Evolutionary conservation across 2,888 invertebrate species (phyloP).

Genomic region (Spialia ferax): DNA sequence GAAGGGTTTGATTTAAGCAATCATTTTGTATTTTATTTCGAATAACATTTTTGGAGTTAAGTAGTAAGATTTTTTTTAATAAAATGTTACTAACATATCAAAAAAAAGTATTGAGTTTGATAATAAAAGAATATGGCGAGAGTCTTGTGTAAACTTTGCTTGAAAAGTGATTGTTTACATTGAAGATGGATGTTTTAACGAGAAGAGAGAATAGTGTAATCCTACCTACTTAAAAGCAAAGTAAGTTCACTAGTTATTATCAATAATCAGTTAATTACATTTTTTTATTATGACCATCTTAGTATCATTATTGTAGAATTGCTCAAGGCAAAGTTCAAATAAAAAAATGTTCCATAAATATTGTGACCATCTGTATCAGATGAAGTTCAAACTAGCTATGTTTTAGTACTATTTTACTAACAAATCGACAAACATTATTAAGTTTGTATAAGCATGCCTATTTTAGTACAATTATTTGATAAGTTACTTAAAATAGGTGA

Average conservation of each 20-base stretch:
- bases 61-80: conserved; percentile 40
- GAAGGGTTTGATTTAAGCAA: conserved; percentile 58
- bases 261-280: conserved; percentile 6
- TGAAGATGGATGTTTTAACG: neutral
- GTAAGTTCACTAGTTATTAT: conserved; percentile 1
- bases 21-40: conserved; percentile 55
- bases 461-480: conserved; percentile 83
- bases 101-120: conserved; percentile 37
- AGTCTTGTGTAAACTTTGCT: conserved; percentile 7
- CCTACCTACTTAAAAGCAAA: conserved; percentile 3
- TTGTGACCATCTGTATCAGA: conserved; percentile 81
- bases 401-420: conserved; percentile 76
- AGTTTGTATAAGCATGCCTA: conserved; percentile 81
- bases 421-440: conserved; percentile 68
- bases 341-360: conserved; percentile 67
- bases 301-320: conserved; percentile 51
- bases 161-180: conserved; percentile 2
- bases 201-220: neutral
- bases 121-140: conserved; percentile 6
- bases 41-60: conserved; percentile 54
- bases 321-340: conserved; percentile 78
- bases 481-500: conserved; percentile 73
- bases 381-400: conserved; percentile 78
- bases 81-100: conserved; percentile 59
- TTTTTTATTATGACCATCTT: conserved; percentile 27